Conservation (phyloP, 92 coral and sea anemone species). For the Pocillopora meandrina region DNA sequence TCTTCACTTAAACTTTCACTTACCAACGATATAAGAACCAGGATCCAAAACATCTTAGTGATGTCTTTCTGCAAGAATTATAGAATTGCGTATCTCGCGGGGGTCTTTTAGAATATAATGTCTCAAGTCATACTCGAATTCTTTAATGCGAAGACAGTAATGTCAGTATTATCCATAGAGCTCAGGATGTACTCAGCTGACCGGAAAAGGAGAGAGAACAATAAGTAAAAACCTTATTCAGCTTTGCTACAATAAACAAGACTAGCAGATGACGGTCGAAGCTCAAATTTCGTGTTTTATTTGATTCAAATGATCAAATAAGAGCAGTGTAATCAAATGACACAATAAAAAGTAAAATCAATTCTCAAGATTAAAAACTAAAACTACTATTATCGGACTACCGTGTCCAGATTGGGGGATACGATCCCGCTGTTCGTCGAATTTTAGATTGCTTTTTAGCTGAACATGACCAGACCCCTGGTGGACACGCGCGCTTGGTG, state of each 20-base stretch:
- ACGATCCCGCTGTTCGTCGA: too few species aligned
- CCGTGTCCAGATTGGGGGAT: too few species aligned
- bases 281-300: not conserved
- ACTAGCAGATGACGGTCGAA: not conserved
- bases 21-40: not conserved
- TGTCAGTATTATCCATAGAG: not conserved
- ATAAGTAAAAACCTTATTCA: not conserved
- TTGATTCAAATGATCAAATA: not conserved
- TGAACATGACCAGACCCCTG: slow-evolving; percentile 34
- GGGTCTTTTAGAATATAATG: too few species aligned
- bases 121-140: not conserved
- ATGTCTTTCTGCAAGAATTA: not conserved
- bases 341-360: not conserved
- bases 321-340: too few species aligned
- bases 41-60: not conserved
- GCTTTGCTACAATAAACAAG: not conserved
- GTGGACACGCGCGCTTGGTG: not conserved
- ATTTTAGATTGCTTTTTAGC: not conserved
- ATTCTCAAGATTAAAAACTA: not conserved
- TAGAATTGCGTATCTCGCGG: not conserved
- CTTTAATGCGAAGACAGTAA: not conserved
- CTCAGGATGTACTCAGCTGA: not conserved
- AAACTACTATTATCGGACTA: not conserved
- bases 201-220: not conserved
- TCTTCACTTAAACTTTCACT: not conserved